Conservation (phyloP, 2,797 vertebrate species). For the Poeciliopsis gracilis region DNA sequence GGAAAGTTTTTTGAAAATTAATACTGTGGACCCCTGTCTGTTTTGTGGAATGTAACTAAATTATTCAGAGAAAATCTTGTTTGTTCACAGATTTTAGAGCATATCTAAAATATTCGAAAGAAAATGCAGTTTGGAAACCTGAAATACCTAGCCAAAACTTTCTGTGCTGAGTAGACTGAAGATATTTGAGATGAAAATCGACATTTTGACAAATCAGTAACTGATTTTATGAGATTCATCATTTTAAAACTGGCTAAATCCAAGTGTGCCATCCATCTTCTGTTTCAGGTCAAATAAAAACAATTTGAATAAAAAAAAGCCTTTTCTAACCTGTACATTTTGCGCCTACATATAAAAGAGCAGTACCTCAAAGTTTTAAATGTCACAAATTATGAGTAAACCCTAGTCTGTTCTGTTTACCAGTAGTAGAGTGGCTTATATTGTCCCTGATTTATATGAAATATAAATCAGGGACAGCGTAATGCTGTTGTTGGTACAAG, state of each 20-base stretch:
- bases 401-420: background rate
- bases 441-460: too few relatives aligned
- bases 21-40: background rate
- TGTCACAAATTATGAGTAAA: background rate
- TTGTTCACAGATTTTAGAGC: background rate
- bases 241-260: background rate
- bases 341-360: background rate
- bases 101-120: background rate
- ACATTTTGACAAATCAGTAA: background rate
- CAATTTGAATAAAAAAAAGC: background rate
- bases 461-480: background rate
- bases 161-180: background rate
- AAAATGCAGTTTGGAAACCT: background rate
- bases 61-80: background rate
- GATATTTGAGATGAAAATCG: background rate
- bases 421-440: background rate
- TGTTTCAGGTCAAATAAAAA: background rate
- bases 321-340: background rate
- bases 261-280: background rate
- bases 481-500: slow-evolving; percentile 15
- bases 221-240: background rate
- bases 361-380: background rate
- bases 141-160: background rate
- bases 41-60: background rate
- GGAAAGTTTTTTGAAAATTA: too few relatives aligned